Percentiles rank a stretch among this genome's conserved stretches.
phyloP scores from a whole-genome alignment of 2,113 vertebrate genomes.

The Thunnus thynnus region DNA sequence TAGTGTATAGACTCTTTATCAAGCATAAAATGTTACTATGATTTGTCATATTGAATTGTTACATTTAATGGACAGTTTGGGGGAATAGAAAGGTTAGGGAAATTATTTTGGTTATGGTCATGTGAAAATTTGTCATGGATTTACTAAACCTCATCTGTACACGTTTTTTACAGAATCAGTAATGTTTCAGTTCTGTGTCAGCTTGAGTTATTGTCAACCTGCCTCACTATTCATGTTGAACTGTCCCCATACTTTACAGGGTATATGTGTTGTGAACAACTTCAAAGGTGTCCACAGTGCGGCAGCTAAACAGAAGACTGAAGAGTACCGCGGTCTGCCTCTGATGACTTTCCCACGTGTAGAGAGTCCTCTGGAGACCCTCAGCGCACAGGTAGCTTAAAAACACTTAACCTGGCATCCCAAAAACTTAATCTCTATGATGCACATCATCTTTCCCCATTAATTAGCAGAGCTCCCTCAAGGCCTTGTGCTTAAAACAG shows the following conservation, averaged over 20 bases:
- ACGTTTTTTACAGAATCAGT: neutral
- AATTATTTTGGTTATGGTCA: too few relatives aligned
- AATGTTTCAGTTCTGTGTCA: neutral
- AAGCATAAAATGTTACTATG: too few relatives aligned
- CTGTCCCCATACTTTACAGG: constrained; percentile 79
- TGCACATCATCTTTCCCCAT: constrained; percentile 44
- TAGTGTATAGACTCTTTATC: too few relatives aligned
- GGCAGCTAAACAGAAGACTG: constrained; percentile 91
- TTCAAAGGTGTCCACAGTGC: constrained; percentile 92
- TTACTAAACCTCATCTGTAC: neutral
- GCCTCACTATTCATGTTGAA: neutral
- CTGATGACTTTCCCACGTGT: constrained; percentile 98
- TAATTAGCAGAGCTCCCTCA: constrained; percentile 43
- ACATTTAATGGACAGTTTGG: too few relatives aligned
- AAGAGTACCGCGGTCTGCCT: constrained; percentile 93
- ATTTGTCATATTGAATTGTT: too few relatives aligned
- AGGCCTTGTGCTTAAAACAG: constrained; percentile 21
- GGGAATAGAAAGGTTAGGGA: too few relatives aligned
- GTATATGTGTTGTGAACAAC: constrained; percentile 97
- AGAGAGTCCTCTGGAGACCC: constrained; percentile 96
- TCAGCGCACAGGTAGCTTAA: constrained; percentile 95
- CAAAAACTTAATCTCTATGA: constrained; percentile 37
- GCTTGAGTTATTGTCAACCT: neutral
- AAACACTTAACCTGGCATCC: constrained; percentile 55
- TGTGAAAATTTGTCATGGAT: neutral